Conservation (phyloP, 2,113 vertebrate species). For the Uropsilus gracilis region DNA sequence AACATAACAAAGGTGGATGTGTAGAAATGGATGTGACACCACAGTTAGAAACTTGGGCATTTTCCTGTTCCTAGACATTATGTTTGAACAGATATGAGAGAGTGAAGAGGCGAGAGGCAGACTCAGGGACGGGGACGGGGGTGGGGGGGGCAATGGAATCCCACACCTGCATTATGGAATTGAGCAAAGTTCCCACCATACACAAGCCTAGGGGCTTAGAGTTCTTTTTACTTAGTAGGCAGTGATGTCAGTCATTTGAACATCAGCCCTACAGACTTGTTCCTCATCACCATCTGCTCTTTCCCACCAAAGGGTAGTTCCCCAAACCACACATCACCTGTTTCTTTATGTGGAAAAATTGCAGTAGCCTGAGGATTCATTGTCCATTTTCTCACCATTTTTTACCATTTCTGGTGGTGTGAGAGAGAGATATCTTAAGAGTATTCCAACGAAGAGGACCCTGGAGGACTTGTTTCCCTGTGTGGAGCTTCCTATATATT, state of each 20-base stretch:
- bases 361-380: not conserved
- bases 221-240: not conserved
- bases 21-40: not conserved
- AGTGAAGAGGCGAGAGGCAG: not conserved
- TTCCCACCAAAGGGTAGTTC: not conserved
- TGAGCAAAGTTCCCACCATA: not conserved
- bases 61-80: not conserved
- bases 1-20: not conserved
- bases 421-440: not conserved
- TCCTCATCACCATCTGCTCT: not conserved
- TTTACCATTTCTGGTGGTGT: not conserved
- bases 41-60: not conserved
- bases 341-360: not conserved
- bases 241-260: not conserved
- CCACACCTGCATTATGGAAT: not conserved
- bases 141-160: not conserved
- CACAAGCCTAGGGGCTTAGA: not conserved
- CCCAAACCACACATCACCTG: not conserved
- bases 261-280: not conserved
- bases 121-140: not conserved
- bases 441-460: not conserved
- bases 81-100: not conserved
- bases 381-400: not conserved
- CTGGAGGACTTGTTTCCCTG: rapidly evolving
- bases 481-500: not conserved